Conservation (phyloP, 30 jellyfish, hydroid and myxozoan species). For the Clytia hemisphaerica region DNA sequence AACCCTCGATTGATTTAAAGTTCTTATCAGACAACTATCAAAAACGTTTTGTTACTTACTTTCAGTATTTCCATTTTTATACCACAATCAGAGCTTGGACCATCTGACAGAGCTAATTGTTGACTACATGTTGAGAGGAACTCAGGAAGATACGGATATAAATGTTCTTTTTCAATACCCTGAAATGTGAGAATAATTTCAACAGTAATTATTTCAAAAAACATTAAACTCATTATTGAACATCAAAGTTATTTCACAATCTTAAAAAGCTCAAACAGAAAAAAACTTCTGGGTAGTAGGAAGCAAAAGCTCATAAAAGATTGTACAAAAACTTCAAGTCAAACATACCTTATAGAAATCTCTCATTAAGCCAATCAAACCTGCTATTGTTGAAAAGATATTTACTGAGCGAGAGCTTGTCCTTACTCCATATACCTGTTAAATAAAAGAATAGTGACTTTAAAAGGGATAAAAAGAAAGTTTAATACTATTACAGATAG, state of each 20-base stretch:
- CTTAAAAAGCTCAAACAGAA: background rate
- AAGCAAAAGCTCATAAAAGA: no score
- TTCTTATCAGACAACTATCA: no score
- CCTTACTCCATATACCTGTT: constrained; percentile 58
- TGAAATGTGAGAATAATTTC: background rate
- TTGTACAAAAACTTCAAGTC: no score
- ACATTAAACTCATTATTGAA: background rate
- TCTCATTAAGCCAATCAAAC: constrained; percentile 74
- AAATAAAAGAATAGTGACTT: background rate
- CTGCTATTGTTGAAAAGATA: constrained; percentile 75
- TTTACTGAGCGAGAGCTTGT: constrained; percentile 80
- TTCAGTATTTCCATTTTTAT: constrained; percentile 76
- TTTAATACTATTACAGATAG: background rate
- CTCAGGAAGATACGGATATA: constrained; percentile 67
- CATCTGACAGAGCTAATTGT: constrained; percentile 63
- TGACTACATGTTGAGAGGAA: constrained; percentile 57
- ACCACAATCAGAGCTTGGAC: constrained; percentile 83
- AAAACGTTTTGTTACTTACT: constrained; percentile 36
- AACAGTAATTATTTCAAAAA: background rate
- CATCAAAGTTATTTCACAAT: background rate
- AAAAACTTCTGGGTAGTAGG: background rate
- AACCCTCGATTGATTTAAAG: no score
- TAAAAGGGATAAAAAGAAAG: background rate
- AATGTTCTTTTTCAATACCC: constrained; percentile 69
- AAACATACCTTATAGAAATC: constrained; percentile 67